Evolutionary conservation across 2,888 invertebrate genomes (phyloP), one percentile per base, ranked within the genome.

Genomic region (Drosophila cyrtoloma): DNA sequence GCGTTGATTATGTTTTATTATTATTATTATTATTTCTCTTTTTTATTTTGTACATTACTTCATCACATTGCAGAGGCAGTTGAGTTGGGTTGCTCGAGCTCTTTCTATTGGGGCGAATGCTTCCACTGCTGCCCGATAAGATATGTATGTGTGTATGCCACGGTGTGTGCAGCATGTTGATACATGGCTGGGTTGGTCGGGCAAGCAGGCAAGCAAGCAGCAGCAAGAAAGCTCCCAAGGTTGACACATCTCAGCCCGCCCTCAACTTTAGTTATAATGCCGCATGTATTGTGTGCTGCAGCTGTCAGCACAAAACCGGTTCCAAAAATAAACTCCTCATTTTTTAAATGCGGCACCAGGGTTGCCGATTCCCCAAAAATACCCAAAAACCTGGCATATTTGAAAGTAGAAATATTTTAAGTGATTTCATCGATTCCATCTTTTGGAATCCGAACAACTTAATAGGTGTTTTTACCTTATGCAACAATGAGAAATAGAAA

Each of bases 231-330:
- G 71, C 66, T 63, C 57, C 64, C 88, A 84, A 84, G 83, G 83
- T 79, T 88, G 88, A 64, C 79, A 72, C 76, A 67, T 71, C 67
- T 56, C 57, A 44, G 42, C 42, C 64, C 88, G 55, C 71, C 82
- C 57, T 47, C 63, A 73, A 73, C 68, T 66, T 26, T 50, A 58
- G 37, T 56, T 56, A 62, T 56, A 62, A 59, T 69, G 69, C 52
- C 39, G 59, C 53, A 80, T 61, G 65, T 55, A 78, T 60, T 78
- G 65, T 69, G 58, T 50, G 42, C 71, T 84, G 84, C 84, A 84
- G 86, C 88, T 87, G 82, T 75, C 88, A 65, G 37, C 47, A 56
- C 59, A 55, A 47, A 81, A 85, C 88, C 73, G 86, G 88, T 88
- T 88, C 84, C 78, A 65, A 86, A 88, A 86, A 86, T 84, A 88